Conservation (phyloP, 37 sponge, comb jelly and placozoan species). For the Theonella swinhoei region DNA sequence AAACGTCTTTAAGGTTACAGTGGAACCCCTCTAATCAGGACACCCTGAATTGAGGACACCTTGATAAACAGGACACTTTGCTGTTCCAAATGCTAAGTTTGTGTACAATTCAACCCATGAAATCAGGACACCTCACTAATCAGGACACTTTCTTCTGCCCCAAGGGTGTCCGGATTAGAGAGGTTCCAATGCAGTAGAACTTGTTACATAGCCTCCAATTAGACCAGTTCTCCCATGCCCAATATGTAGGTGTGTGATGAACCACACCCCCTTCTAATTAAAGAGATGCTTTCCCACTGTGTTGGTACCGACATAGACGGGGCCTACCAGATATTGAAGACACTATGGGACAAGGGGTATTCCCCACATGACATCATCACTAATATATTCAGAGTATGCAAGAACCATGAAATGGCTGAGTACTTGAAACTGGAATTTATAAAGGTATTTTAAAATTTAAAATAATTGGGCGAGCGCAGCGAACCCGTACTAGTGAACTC, state of each 20-base stretch:
- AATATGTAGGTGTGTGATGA: conserved; percentile 97
- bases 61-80: too few relatives aligned
- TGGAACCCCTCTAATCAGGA: too few relatives aligned
- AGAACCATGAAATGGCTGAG: conserved; percentile 89
- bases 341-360: conserved; percentile 97
- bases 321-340: conserved; percentile 85
- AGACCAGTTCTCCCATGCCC: neutral
- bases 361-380: conserved; percentile 96
- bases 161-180: too few relatives aligned
- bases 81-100: too few relatives aligned
- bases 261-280: conserved; percentile 97
- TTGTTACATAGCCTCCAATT: too few relatives aligned
- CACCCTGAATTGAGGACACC: too few relatives aligned
- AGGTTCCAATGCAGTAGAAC: too few relatives aligned
- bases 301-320: conserved; percentile 67
- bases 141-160: too few relatives aligned
- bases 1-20: conserved; percentile 99
- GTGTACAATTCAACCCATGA: too few relatives aligned
- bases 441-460: conserved; percentile 55
- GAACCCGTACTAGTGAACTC: too few relatives aligned
- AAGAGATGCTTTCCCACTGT: conserved; percentile 91
- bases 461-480: neutral
- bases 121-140: too few relatives aligned
- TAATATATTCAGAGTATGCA: conserved; percentile 93
- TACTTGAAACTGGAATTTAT: conserved; percentile 96